Evolutionary conservation across 2,113 vertebrate species (phyloP).

Genomic region (Eidolon helvum): DNA sequence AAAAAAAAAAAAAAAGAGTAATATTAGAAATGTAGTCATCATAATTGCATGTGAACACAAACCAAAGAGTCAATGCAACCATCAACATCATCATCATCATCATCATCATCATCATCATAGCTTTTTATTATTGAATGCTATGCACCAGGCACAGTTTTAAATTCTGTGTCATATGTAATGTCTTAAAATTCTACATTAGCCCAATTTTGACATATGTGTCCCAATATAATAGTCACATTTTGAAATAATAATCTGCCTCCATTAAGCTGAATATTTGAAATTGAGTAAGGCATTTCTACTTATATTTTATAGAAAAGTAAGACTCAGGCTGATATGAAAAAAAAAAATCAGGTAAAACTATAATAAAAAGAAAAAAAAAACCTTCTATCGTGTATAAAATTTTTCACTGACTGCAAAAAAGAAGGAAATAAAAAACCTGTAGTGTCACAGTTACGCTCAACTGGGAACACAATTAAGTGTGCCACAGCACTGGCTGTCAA

Average conservation of each 20-base stretch:
- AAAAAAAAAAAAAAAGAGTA: background rate
- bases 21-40: background rate
- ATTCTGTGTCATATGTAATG: background rate
- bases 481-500: accelerated
- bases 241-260: background rate
- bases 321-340: background rate
- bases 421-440: background rate
- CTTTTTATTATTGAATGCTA: background rate
- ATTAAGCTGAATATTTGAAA: background rate
- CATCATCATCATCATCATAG: background rate
- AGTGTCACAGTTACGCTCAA: background rate
- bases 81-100: background rate
- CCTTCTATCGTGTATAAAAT: background rate
- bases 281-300: background rate
- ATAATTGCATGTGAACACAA: background rate
- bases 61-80: background rate
- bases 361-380: background rate
- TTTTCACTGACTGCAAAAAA: background rate
- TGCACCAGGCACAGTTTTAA: background rate
- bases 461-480: too few species aligned
- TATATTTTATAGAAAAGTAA: background rate
- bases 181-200: background rate
- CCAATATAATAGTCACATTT: background rate
- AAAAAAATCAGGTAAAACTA: background rate
- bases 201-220: background rate